phyloP scores from a whole-genome alignment of 2,113 vertebrate genomes.

The Crocuta crocuta region DNA sequence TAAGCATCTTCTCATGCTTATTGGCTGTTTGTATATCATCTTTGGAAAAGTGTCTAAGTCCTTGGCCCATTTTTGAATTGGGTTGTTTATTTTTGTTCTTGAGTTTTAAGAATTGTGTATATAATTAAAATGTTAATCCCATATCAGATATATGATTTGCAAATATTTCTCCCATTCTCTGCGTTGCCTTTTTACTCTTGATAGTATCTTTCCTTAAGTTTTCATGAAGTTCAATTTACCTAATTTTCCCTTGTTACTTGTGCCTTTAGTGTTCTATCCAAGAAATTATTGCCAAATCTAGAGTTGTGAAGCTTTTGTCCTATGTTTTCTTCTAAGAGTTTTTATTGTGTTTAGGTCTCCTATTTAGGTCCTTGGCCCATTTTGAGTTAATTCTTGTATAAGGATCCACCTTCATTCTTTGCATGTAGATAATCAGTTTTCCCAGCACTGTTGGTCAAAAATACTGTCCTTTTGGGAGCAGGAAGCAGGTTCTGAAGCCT shows the following conservation, averaged over 20 bases:
- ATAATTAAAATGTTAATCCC: background rate
- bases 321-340: background rate
- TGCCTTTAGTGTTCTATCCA: background rate
- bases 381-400: slow-evolving; percentile 5
- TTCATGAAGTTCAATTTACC: background rate
- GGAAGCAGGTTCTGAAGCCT: too few relatives aligned
- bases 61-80: background rate
- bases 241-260: background rate
- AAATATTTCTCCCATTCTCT: background rate
- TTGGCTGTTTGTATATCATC: background rate
- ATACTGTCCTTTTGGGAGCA: background rate
- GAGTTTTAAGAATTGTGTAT: background rate
- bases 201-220: background rate
- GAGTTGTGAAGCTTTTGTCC: background rate
- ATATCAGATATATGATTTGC: background rate
- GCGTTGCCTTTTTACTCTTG: background rate
- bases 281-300: background rate
- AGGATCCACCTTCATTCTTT: background rate
- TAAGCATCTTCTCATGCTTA: background rate
- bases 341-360: background rate
- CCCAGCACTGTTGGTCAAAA: background rate
- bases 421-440: background rate
- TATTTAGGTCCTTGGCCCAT: background rate
- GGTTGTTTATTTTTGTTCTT: background rate
- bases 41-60: background rate